Evolutionary conservation across 2,888 invertebrate genomes (phyloP).

Genomic region (Sipha maydis): DNA sequence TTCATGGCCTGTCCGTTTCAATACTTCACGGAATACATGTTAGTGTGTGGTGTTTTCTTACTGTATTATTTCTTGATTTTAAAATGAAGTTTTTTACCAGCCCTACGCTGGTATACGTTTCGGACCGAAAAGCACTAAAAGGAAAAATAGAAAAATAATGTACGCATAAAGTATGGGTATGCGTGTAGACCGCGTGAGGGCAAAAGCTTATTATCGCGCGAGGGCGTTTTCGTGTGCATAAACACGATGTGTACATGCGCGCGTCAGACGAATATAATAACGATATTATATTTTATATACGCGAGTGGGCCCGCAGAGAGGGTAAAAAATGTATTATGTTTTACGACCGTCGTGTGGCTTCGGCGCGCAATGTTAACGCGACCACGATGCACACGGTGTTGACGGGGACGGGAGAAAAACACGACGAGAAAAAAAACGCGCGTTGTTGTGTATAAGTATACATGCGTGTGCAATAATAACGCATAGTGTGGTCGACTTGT

Average conservation of each 20-base stretch:
- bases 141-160: no score
- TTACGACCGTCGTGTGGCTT: constrained; percentile 37
- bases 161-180: background rate
- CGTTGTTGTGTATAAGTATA: background rate
- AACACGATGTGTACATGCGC: background rate
- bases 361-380: constrained; percentile 36
- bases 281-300: background rate
- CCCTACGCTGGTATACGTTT: background rate
- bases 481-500: background rate
- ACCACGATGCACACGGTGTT: background rate
- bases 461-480: background rate
- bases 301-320: background rate
- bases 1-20: background rate
- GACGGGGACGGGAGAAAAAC: constrained; percentile 2
- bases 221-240: background rate
- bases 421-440: background rate
- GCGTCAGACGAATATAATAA: background rate
- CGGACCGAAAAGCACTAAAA: background rate
- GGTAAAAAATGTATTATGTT: constrained; percentile 1
- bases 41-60: background rate
- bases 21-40: background rate
- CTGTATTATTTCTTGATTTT: background rate
- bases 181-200: background rate
- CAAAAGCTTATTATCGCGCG: constrained; percentile 15
- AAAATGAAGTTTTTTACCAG: background rate